Conservation (phyloP, 2,888 invertebrate species). For the Lithophane ornitopus region DNA sequence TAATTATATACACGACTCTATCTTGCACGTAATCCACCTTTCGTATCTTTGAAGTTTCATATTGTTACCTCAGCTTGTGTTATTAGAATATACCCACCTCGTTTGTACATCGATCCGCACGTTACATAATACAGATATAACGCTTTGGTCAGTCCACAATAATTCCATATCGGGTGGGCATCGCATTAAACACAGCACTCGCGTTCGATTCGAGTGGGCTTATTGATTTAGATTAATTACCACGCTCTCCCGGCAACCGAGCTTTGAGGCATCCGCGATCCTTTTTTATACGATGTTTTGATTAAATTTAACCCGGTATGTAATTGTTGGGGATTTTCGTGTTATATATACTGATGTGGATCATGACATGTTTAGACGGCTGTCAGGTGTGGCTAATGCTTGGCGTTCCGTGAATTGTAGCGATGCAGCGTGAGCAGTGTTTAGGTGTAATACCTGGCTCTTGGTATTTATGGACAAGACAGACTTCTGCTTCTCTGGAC, state of each 20-base stretch:
- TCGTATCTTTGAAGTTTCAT: background rate
- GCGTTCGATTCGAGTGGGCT: conserved; percentile 51
- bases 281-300: conserved; percentile 53
- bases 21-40: background rate
- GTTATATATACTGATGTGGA: background rate
- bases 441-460: background rate
- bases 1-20: background rate
- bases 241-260: conserved; percentile 50
- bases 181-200: conserved; percentile 56
- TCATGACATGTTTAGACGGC: background rate
- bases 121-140: conserved; percentile 24
- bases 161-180: conserved; percentile 49
- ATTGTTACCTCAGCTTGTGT: background rate
- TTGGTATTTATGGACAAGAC: background rate
- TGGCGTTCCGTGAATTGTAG: background rate
- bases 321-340: conserved; percentile 23
- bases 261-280: conserved; percentile 44
- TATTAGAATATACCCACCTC: too few species aligned
- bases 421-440: background rate
- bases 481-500: background rate
- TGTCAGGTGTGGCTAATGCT: conserved; percentile 8
- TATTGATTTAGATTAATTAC: conserved; percentile 75
- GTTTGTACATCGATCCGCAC: background rate
- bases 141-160: conserved; percentile 33
- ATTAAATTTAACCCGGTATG: conserved; percentile 40